A percentile compares a stretch with the other conserved stretches of the same genome.
These are phyloP conservation scores for Tachina fera DNA, from an alignment of 2,888 invertebrate genomes.

Conservation along the genomic window DNA sequence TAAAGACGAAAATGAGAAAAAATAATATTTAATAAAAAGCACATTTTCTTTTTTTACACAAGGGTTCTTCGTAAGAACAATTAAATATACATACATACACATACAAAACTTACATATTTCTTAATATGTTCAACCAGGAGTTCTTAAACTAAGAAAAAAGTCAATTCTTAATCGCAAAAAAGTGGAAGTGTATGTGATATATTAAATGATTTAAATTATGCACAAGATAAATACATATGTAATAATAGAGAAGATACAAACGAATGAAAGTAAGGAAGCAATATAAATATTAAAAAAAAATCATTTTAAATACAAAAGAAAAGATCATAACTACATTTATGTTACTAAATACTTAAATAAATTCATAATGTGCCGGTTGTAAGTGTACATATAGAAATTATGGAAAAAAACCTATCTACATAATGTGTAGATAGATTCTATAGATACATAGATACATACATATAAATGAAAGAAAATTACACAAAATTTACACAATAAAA, in stretches of 20 bases:
- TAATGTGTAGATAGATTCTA: background rate
- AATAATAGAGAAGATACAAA: background rate
- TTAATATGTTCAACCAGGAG: conserved; percentile 15
- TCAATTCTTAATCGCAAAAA: conserved; percentile 16
- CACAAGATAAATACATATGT: conserved; percentile 1
- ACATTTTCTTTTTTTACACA: conserved; percentile 13
- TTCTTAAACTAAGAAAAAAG: conserved; percentile 8
- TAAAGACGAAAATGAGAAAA: conserved; percentile 6
- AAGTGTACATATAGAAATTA: background rate
- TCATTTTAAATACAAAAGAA: background rate
- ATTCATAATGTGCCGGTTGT: conserved; percentile 39
- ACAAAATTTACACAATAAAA: too few relatives aligned
- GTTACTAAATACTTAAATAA: background rate
- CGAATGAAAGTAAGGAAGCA: conserved; percentile 14
- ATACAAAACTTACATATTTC: background rate
- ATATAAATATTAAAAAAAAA: background rate
- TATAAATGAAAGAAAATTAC: background rate
- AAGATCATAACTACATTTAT: background rate
- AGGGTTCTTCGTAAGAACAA: conserved; percentile 16
- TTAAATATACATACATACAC: conserved; percentile 2
- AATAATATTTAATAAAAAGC: background rate
- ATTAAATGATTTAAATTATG: conserved; percentile 20
- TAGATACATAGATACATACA: background rate
- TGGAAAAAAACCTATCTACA: background rate
- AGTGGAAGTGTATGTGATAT: conserved; percentile 9